Percentiles rank a stretch among this genome's conserved stretches.
These are phyloP conservation scores for Vespertilio murinus DNA, from an alignment of 2,797 vertebrate genomes.

Conservation along the genomic window DNA sequence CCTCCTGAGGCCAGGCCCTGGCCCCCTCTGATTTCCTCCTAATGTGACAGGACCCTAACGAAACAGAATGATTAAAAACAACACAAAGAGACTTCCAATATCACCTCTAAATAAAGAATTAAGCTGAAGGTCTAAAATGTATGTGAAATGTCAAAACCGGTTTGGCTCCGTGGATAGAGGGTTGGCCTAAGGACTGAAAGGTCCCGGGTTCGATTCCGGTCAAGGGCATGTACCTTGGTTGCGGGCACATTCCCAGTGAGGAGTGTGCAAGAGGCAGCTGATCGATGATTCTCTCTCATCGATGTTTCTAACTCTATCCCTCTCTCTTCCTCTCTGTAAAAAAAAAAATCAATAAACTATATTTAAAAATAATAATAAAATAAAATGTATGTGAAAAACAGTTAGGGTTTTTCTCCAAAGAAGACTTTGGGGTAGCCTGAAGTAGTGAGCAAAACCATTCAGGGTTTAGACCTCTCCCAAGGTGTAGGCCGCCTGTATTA, in stretches of 20 bases:
- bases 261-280: too few relatives aligned
- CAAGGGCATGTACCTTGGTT: too few relatives aligned
- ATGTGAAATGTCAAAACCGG: too few relatives aligned
- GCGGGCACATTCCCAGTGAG: too few relatives aligned
- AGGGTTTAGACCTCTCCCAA: background rate
- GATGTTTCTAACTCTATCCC: too few relatives aligned
- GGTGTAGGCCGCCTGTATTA: background rate
- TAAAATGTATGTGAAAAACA: background rate
- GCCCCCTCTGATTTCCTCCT: background rate
- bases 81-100: background rate
- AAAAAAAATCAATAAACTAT: too few relatives aligned
- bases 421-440: background rate
- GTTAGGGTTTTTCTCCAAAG: background rate
- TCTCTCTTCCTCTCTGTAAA: too few relatives aligned
- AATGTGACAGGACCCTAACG: background rate
- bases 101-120: background rate
- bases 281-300: too few relatives aligned
- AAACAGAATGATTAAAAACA: background rate
- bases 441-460: background rate
- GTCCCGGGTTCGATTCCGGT: too few relatives aligned
- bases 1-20: background rate
- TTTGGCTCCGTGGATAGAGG: too few relatives aligned
- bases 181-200: too few relatives aligned
- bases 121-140: background rate
- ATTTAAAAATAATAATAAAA: too few relatives aligned